Conservation (phyloP, 2,888 invertebrate genomes). For the Drosophila neotestacea region DNA sequence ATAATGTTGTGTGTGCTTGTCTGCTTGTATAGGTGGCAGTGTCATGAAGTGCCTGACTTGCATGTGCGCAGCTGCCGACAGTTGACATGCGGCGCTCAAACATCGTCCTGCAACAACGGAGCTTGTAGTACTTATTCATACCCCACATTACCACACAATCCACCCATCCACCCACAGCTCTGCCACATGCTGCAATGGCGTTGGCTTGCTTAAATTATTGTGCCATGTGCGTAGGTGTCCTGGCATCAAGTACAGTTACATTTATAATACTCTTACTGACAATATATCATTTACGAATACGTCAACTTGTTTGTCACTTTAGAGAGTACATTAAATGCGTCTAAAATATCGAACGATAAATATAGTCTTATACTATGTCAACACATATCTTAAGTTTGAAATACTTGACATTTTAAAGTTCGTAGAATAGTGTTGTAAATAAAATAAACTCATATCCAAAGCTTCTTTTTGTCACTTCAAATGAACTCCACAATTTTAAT, state of each 20-base stretch:
- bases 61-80: constrained; percentile 74
- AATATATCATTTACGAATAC: not conserved
- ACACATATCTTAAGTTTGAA: too few relatives aligned
- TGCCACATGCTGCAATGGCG: constrained; percentile 38
- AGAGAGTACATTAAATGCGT: too few relatives aligned
- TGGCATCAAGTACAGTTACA: constrained; percentile 53
- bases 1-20: not conserved
- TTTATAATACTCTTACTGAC: constrained; percentile 30
- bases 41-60: constrained; percentile 72
- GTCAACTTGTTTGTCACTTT: not conserved
- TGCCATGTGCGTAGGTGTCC: constrained; percentile 57
- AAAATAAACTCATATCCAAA: too few relatives aligned
- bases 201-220: constrained; percentile 58
- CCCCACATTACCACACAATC: constrained; percentile 28
- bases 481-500: too few relatives aligned
- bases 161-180: not conserved
- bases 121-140: constrained; percentile 49
- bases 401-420: not conserved
- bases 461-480: too few relatives aligned
- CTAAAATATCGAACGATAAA: too few relatives aligned
- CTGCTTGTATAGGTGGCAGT: constrained; percentile 43
- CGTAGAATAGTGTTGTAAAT: too few relatives aligned
- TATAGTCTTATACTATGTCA: not conserved
- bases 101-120: constrained; percentile 50
- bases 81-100: constrained; percentile 73